These are phyloP conservation scores for Pseudotriccus pelzelni DNA, from an alignment of 2,797 vertebrate species.

Conservation along the genomic window DNA sequence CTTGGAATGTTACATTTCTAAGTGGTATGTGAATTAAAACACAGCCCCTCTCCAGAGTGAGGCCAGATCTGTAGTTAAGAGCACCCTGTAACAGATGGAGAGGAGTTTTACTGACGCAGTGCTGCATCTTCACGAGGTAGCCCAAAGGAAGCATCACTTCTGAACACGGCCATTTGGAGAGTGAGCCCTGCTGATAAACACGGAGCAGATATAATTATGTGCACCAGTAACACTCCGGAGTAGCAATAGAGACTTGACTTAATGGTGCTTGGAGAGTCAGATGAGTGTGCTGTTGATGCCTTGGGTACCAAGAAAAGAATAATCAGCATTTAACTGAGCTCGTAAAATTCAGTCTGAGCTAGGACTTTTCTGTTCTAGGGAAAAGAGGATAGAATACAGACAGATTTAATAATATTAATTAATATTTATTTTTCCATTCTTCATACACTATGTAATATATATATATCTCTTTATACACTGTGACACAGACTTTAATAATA, in stretches of 20 bases:
- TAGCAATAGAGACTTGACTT: conserved; percentile 38
- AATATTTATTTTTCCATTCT: neutral
- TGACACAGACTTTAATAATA: neutral
- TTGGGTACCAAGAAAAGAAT: conserved; percentile 38
- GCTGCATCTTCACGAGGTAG: conserved; percentile 12
- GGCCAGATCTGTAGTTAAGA: neutral
- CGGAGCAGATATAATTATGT: conserved; percentile 31
- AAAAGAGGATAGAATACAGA: neutral
- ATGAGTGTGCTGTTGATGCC: conserved; percentile 35
- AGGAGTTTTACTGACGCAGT: neutral
- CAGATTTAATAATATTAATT: neutral
- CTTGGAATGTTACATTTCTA: neutral
- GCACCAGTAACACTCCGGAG: neutral
- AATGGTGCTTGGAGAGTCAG: conserved; percentile 56
- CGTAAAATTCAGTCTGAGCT: neutral
- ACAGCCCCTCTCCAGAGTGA: neutral
- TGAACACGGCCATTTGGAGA: neutral
- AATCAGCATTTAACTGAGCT: conserved; percentile 54
- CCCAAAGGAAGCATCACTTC: conserved; percentile 45
- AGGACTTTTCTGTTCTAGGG: neutral
- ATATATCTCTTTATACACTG: neutral
- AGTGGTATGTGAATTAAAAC: neutral
- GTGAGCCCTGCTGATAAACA: conserved; percentile 40
- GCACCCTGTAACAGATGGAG: conserved; percentile 17
- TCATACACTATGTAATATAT: neutral